Evolutionary conservation across 2,113 vertebrate genomes (phyloP).

Genomic region (Rhadina sibilatrix): DNA sequence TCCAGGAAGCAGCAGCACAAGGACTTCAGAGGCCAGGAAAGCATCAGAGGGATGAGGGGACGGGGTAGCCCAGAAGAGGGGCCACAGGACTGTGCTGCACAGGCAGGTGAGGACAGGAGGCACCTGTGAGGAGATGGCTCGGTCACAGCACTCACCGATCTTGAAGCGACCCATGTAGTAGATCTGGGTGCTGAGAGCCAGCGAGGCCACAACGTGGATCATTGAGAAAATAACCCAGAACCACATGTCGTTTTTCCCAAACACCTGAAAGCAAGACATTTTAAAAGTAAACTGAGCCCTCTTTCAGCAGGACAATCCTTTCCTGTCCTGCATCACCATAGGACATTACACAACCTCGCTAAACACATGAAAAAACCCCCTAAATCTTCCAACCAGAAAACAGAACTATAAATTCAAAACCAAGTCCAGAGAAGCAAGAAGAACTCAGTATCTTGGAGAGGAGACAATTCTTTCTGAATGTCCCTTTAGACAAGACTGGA

Average conservation of each 20-base stretch:
- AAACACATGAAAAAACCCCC: rapidly evolving
- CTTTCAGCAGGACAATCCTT: not conserved
- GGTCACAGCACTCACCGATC: conserved; percentile 67
- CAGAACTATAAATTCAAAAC: not conserved
- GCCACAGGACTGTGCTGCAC: not conserved
- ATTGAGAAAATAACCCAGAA: conserved; percentile 81
- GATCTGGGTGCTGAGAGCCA: conserved; percentile 83
- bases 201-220: conserved; percentile 75
- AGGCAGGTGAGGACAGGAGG: not conserved
- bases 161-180: conserved; percentile 85
- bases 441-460: not conserved
- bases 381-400: not conserved
- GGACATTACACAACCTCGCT: not conserved
- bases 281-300: not conserved
- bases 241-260: conserved; percentile 79
- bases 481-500: not conserved
- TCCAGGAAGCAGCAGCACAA: not conserved
- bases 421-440: not conserved
- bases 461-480: not conserved
- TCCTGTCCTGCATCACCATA: not conserved
- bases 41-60: not conserved
- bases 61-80: not conserved
- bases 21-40: not conserved
- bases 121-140: rapidly evolving
- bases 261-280: conserved; percentile 67